Base-by-base conservation (phyloP, 2,113 vertebrate genomes). In the Onychorhynchus coronatus region DNA sequence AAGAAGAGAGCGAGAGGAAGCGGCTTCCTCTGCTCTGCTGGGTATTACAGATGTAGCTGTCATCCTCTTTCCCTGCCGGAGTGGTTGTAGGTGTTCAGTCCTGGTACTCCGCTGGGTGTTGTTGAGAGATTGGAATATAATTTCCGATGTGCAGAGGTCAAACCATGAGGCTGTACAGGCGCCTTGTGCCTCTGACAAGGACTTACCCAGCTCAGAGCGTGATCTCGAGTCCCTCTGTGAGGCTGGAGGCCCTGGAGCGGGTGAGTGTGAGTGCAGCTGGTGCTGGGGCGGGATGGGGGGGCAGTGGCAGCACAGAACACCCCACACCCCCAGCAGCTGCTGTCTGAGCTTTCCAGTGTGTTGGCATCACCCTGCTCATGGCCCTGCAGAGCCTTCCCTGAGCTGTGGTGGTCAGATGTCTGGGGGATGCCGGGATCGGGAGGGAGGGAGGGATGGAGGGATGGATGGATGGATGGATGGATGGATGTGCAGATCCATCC, bases 31-130 rank as follows among this genome's bases (percentile, higher is more conserved):
- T 85, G 63, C 96, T 93, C 92, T 56, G 42, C 91, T 37, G 91
- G 91, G 87, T 76, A 47, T 90, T 84, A 85, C 89, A 74, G 89
- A 95, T 78, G 89, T 81, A 95, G 89, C 93, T 91, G 91, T 82
- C 96, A 80, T 28, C 79, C 70, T 44, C 61, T 37, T 30, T 46
- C 66, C 94, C 89, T 75, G 23, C 12, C 8, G 9, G 63, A 67
- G 89, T 1, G 31, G 53, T 46, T 63, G 89, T 12, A 88, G 91
- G 85, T 80, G 84, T 67, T 66, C 72, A 3, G 53, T 17, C 28
- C 88, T 13, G 89, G 39, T 70, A 20, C 61, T 92, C 88, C 68
- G 0, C 93, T 31, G 93, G 95, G 90, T 67, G 35, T 80, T 94
- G 91, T 77, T 72, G 71, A 73, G 92, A 70, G 89, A 75, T 28